Evolutionary conservation across 2,888 invertebrate genomes (phyloP), one percentile per base, ranked within the genome.

Genomic region (Elmis aenea): DNA sequence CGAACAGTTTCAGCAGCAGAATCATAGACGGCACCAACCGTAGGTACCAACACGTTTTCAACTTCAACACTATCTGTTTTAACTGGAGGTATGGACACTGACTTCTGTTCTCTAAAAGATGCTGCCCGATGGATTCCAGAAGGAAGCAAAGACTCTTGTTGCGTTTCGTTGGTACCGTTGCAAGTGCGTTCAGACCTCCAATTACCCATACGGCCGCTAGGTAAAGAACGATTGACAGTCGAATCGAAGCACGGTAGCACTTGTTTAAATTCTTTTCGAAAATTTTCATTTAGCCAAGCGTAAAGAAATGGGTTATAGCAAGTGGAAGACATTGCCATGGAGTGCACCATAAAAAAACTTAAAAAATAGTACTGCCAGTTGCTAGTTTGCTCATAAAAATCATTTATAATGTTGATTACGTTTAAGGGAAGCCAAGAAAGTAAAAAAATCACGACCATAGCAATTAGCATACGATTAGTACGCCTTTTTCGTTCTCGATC

Each of bases 361-460:
- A 94, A 69, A 48, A 83, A 83, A 64, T 90, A 92, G 67, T 86
- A 92, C 28, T 78, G 77, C 80, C 89, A 84, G 44, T 81, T 75
- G 38, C 78, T 81, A 12, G 82, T 81, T 38, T 77, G 76, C 26
- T 76, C 75, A 61, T 86, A 82, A 55, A 90, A 85, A 59, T 91
- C 89, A 58, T 84, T 84, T 54, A 88, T 75, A 18, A 95, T 77
- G 62, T 95, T 95, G 50, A 92, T 82, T 31, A 87, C 70, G 63
- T 97, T 97, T 38, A 97, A 71, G 51, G 93, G 92, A 33, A 92
- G 68, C 93, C 97, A 99, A 16, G 94, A 96, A n/a, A 91, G 71
- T 0, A 93, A 90, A 62, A 99, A 99, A 33, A 97, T 91, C 6
- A 85, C 82, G 5, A 90, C 97, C 97, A 99, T 99, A 1, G 92